Evolutionary conservation across 1,140 invertebrate species (phyloP).

Genomic region (Littorina saxatilis): DNA sequence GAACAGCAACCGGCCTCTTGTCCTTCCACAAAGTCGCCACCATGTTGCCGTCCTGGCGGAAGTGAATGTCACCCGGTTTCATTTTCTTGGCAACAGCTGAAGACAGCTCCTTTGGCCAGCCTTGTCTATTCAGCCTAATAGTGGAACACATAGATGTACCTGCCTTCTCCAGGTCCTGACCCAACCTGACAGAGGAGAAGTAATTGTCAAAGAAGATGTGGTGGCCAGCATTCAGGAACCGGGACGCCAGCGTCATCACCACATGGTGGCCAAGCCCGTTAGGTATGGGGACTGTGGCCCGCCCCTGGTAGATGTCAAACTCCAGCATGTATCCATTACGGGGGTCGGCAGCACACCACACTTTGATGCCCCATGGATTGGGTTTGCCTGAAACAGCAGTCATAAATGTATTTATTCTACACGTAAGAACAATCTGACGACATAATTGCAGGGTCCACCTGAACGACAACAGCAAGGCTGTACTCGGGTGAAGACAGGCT

Average conservation of each 20-base stretch:
- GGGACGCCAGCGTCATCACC: not conserved
- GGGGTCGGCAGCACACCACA: slow-evolving; percentile 3
- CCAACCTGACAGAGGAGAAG: not conserved
- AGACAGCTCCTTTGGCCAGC: not conserved
- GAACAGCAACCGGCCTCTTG: slow-evolving; percentile 18
- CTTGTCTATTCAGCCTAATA: not conserved
- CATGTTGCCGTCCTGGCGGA: slow-evolving; percentile 15
- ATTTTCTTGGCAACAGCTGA: not conserved
- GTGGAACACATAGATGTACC: not conserved
- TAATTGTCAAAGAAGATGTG: not conserved
- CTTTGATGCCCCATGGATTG: slow-evolving; percentile 4
- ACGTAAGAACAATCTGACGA: too few species aligned
- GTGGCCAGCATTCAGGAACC: not conserved
- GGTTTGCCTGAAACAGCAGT: not conserved
- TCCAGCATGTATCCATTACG: slow-evolving; percentile 2
- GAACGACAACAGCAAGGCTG: too few species aligned
- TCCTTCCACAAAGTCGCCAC: slow-evolving; percentile 28
- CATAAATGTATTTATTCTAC: not conserved
- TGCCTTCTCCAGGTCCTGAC: not conserved
- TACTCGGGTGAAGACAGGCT: too few species aligned
- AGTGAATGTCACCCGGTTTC: not conserved
- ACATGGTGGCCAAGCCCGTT: not conserved
- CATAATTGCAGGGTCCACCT: too few species aligned
- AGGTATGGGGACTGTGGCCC: not conserved
- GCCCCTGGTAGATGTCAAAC: not conserved